Evolutionary conservation across 2,113 vertebrate species (phyloP), one percentile per base, ranked within the genome.

Genomic region (Hirundichthys speculiger): DNA sequence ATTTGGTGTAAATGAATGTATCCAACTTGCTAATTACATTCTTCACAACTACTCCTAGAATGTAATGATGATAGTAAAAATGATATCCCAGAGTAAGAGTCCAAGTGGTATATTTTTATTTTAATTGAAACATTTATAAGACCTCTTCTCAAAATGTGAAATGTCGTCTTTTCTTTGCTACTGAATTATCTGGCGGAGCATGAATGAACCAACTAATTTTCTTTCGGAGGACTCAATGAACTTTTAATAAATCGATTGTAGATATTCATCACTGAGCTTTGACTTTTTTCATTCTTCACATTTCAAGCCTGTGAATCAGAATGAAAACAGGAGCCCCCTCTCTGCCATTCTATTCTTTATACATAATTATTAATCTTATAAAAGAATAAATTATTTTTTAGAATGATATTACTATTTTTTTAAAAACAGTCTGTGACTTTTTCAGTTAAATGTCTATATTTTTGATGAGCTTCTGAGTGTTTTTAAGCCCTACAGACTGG

Each of bases 231-330:
- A 54, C 46, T 55, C 79, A 76, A 77, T 73, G 16, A 77, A 51
- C 25, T 77, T 77, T 73, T 82, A 84, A 82, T 82, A 66, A 84
- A 84, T 61, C 72, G 43, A 69, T 45, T 67, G 48, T 55, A 55
- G 49, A 53, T 73, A 77, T 79, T 58, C 16, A 10, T 61, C 53
- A 76, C n/a, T 64, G 69, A 77, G 56, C 43, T 62, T 49, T 48
- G 52, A 78, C 39, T 57, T 72, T 74, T 25, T 59, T 74, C 50
- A 67, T 58, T 64, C 64, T n/a, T 77, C 57, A 65, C 15, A n/a
- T 45, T 55, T 58, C n/a, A 30, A 1, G 0, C 24, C 19, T 42
- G 21, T 42, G 53, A 60, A 50, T 66, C 18, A n/a, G 14, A 42
- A 54, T 64, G 49, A 41, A n/a, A 12, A 22, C 19, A 18, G 15